Base-by-base conservation (phyloP, 2,888 invertebrate genomes). In the Drosophila mimetica region DNA sequence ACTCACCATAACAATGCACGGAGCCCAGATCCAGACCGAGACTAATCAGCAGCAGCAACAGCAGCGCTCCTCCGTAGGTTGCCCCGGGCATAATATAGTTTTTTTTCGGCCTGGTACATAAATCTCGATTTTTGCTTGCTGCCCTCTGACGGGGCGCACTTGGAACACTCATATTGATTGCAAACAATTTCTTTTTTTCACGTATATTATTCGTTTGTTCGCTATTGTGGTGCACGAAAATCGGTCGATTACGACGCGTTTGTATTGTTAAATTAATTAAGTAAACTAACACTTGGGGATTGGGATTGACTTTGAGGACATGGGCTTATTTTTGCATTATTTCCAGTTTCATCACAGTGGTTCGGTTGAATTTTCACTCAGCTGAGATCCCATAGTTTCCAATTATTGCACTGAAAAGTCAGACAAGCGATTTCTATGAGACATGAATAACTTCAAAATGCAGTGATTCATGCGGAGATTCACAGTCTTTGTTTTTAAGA, bases 91-190 rank as follows among this genome's bases (percentile, higher is more conserved):
- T n/a, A 44, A 37, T 42, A 64, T 44, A 41, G 64, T 34, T 37
- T 22, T 74, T 53, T 74, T 74, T 53, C 74, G 61, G 75, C 34
- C 60, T 28, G 34, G 60, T 44, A 53, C 73, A 47, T 50, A 59
- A 60, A 18, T 69, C 52, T 71, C 46, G 50, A 58, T 61, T 60
- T 64, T 53, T 42, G 47, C 41, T 44, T 74, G 72, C 55, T 74
- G 86, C 82, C 86, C 87, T 71, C 86, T 65, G 82, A 63, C 67
- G 90, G 88, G 89, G 80, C 75, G 73, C 61, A 60, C 73, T 82
- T 77, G 79, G 76, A 77, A 86, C 89, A 90, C 89, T 89, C 89
- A 89, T 89, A 74, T 84, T 81, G 76, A 87, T 74, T 76, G 79
- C 66, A 66, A 71, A 63, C 42, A 73, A 66, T 65, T 60, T 74